phyloP scores from a whole-genome alignment of 2,797 vertebrate genomes.

The Sciurus vulgaris region DNA sequence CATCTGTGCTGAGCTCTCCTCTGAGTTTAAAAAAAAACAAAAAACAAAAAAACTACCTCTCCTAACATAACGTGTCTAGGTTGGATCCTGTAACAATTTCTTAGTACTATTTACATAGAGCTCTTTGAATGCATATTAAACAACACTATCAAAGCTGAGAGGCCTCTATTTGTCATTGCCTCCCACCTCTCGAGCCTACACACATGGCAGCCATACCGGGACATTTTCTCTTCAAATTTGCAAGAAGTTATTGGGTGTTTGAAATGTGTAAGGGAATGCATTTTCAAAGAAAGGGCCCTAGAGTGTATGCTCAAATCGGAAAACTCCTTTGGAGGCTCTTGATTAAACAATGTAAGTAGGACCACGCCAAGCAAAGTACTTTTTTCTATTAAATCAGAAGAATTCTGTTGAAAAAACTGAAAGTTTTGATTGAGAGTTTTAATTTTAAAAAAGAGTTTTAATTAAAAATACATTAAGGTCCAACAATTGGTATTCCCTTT shows the following conservation, averaged over 20 bases:
- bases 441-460: conserved; percentile 62
- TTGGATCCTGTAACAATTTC: conserved; percentile 42
- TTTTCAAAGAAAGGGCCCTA: conserved; percentile 34
- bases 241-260: background rate
- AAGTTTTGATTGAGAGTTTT: conserved; percentile 67
- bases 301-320: conserved; percentile 38
- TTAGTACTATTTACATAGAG: conserved; percentile 18
- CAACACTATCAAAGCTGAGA: conserved; percentile 16
- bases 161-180: conserved; percentile 59
- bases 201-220: background rate
- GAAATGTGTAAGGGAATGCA: background rate
- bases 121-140: conserved; percentile 56
- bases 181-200: background rate
- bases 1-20: conserved; percentile 38
- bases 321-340: conserved; percentile 49
- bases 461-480: conserved; percentile 56
- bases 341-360: conserved; percentile 52
- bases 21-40: background rate
- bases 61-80: background rate
- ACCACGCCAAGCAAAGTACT: background rate
- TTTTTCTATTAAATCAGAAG: conserved; percentile 55
- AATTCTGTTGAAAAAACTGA: conserved; percentile 27
- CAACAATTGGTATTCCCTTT: conserved; percentile 35
- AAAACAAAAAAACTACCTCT: background rate
- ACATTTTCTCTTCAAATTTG: conserved; percentile 44